A percentile compares a stretch with the other conserved stretches of the same genome.
phyloP scores from a whole-genome alignment of 2,888 invertebrate species.

The Julus scanicus region DNA sequence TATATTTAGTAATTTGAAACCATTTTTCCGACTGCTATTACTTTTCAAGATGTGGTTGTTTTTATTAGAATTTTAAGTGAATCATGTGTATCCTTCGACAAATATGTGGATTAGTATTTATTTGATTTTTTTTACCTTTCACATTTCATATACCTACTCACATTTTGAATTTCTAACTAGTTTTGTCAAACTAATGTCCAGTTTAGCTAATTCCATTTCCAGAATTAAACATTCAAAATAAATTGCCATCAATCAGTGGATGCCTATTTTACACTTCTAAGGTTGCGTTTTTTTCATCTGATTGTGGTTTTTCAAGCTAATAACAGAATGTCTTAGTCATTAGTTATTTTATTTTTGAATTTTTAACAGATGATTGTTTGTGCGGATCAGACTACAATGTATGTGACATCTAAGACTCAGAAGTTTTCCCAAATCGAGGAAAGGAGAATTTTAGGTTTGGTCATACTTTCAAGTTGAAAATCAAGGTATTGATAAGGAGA shows the following conservation, averaged over 20 bases:
- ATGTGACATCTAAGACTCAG: no score
- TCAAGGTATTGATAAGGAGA: no score
- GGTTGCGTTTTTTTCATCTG: not conserved
- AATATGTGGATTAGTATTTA: constrained; percentile 22
- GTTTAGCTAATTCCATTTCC: constrained; percentile 34
- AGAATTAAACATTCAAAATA: constrained; percentile 42
- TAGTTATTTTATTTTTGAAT: not conserved
- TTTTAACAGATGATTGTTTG: not conserved
- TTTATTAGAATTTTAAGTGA: constrained; percentile 10
- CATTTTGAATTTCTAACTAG: constrained; percentile 20
- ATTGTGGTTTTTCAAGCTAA: not conserved
- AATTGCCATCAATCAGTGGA: not conserved
- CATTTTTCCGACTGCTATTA: not conserved
- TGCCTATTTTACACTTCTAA: not conserved
- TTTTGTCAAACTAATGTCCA: constrained; percentile 34
- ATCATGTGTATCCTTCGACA: constrained; percentile 12
- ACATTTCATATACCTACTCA: constrained; percentile 19
- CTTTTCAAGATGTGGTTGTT: constrained; percentile 9
- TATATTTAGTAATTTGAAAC: constrained; percentile 18
- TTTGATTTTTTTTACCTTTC: constrained; percentile 42
- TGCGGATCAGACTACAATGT: not conserved
- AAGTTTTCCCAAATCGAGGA: no score
- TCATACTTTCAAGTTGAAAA: no score
- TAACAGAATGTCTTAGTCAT: not conserved
- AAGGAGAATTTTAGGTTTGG: no score